Evolutionary conservation across 2,888 invertebrate species (phyloP).

Genomic region (Autographa pulchrina): DNA sequence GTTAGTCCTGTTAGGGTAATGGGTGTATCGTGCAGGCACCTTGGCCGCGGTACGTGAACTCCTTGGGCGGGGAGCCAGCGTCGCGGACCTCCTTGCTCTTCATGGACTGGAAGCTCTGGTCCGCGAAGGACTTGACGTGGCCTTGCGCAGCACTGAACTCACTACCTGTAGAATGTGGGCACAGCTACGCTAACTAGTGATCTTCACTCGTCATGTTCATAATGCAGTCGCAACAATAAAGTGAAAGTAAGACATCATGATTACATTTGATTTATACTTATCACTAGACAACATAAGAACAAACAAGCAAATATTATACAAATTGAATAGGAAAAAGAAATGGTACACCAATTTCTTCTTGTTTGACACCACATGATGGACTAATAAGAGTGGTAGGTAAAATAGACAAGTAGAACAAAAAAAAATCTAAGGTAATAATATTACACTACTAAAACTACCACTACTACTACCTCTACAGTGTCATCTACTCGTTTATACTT

Average conservation of each 20-base stretch:
- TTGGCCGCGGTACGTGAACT: conserved; percentile 87
- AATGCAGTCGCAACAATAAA: background rate
- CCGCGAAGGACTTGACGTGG: conserved; percentile 92
- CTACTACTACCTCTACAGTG: background rate
- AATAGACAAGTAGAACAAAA: no score
- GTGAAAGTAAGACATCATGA: background rate
- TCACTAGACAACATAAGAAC: background rate
- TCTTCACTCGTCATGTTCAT: conserved; percentile 14
- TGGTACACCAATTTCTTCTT: background rate
- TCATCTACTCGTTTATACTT: no score
- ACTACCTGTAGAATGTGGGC: conserved; percentile 80
- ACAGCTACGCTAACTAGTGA: conserved; percentile 70
- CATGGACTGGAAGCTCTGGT: conserved; percentile 94
- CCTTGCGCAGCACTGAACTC: conserved; percentile 85
- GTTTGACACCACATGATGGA: background rate
- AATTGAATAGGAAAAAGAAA: background rate
- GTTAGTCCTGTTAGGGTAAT: conserved; percentile 78
- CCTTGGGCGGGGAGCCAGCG: conserved; percentile 93
- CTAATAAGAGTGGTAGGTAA: no score
- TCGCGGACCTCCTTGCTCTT: conserved; percentile 94
- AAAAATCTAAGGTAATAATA: no score
- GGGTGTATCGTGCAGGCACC: conserved; percentile 76
- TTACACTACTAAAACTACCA: background rate
- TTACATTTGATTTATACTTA: background rate
- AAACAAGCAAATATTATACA: no score